Percentiles rank a stretch among this genome's conserved stretches.
phyloP scores from a whole-genome alignment of 2,113 vertebrate genomes.

The Vulpes lagopus region DNA sequence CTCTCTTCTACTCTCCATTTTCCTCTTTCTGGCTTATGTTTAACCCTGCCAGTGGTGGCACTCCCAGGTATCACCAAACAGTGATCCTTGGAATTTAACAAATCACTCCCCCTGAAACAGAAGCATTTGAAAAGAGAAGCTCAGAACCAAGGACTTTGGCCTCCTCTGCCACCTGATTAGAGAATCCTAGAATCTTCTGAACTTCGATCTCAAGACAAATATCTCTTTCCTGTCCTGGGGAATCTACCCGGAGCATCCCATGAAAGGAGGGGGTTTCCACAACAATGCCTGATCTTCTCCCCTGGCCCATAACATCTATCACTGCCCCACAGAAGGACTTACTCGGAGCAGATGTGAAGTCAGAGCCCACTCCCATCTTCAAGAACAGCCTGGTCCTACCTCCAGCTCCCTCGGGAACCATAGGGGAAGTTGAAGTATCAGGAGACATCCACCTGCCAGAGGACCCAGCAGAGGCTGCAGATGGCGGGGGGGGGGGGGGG shows the following conservation, averaged over 20 bases:
- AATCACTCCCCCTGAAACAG: not conserved
- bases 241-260: accelerated
- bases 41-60: accelerated
- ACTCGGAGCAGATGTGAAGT: not conserved
- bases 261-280: not conserved
- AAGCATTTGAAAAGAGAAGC: not conserved
- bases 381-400: too few relatives aligned
- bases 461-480: not conserved
- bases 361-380: not conserved
- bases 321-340: not conserved
- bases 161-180: not conserved
- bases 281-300: too few relatives aligned
- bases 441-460: accelerated
- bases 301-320: not conserved
- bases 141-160: not conserved
- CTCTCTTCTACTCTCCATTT: not conserved
- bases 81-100: not conserved
- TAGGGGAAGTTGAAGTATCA: not conserved
- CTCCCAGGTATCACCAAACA: not conserved
- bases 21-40: not conserved
- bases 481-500: accelerated
- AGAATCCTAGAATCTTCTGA: not conserved
- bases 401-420: not conserved
- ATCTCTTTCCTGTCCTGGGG: not conserved
- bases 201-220: not conserved